Evolutionary conservation across 1,140 invertebrate genomes (phyloP).

Genomic region (Zaprionus vittiger): DNA sequence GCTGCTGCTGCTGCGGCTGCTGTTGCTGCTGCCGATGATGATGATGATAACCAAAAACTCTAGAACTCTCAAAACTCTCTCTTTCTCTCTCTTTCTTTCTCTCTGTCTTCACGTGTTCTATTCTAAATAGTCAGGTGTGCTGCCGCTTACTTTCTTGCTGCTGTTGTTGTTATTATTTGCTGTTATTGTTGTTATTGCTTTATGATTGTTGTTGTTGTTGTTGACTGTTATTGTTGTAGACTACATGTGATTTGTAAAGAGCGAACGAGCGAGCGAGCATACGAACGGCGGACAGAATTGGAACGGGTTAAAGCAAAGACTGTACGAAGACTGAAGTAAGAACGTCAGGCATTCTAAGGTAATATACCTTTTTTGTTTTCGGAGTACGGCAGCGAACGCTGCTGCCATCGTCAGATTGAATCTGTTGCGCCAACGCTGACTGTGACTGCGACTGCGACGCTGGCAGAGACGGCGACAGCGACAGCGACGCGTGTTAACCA

Average conservation of each 20-base stretch:
- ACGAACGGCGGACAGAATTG: conserved; percentile 84
- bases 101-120: conserved; percentile 6
- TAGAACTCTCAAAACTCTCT: conserved; percentile 32
- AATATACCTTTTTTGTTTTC: conserved; percentile 84
- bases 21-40: conserved; percentile 28
- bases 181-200: conserved; percentile 12
- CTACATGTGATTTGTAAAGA: conserved; percentile 69
- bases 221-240: conserved; percentile 33
- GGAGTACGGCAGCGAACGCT: conserved; percentile 57
- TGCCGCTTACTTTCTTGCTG: conserved; percentile 14
- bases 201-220: conserved; percentile 15
- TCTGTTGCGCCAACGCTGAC: conserved; percentile 69
- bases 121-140: conserved; percentile 20
- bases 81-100: neutral
- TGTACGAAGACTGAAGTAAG: conserved; percentile 85
- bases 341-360: conserved; percentile 84
- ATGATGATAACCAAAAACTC: conserved; percentile 43
- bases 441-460: conserved; percentile 26
- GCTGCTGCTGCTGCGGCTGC: conserved; percentile 16
- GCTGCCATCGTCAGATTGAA: conserved; percentile 64
- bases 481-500: conserved; percentile 73
- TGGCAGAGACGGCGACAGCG: conserved; percentile 12
- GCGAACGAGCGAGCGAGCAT: conserved; percentile 72
- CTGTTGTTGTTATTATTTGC: conserved; percentile 12
- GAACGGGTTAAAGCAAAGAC: conserved; percentile 85